Conservation (phyloP, 2,888 invertebrate species). For the Erebia ligea region DNA sequence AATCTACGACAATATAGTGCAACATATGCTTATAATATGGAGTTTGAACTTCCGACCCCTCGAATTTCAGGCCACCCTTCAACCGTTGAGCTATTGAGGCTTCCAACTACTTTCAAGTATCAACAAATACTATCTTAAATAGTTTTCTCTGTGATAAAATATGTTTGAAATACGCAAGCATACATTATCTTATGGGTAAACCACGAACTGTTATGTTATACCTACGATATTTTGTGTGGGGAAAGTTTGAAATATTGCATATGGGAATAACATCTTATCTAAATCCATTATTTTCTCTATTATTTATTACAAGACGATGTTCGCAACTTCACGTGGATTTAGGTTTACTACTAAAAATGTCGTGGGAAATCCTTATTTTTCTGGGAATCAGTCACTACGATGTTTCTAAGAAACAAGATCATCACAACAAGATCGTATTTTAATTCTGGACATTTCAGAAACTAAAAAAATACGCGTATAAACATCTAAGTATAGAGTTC, state of each 20-base stretch:
- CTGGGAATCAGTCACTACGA: constrained; percentile 6
- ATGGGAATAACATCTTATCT: constrained; percentile 4
- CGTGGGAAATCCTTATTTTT: neutral
- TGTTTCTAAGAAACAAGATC: neutral
- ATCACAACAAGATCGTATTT: constrained; percentile 21
- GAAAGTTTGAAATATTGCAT: constrained; percentile 35
- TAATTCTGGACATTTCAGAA: constrained; percentile 28
- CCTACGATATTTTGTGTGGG: constrained; percentile 25
- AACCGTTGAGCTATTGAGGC: too few species aligned
- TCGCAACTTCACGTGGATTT: too few species aligned
- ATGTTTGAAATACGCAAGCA: constrained; percentile 25
- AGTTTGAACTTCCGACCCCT: too few species aligned
- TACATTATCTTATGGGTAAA: constrained; percentile 28
- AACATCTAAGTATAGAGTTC: constrained; percentile 61
- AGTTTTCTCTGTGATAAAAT: constrained; percentile 31
- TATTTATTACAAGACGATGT: neutral
- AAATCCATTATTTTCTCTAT: constrained; percentile 1
- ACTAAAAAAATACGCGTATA: constrained; percentile 28
- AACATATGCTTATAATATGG: too few species aligned
- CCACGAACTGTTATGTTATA: constrained; percentile 32
- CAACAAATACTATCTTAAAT: constrained; percentile 8
- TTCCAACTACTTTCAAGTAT: constrained; percentile 3
- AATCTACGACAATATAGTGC: too few species aligned
- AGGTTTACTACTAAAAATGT: neutral
- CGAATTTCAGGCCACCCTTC: too few species aligned